Evolutionary conservation across 2,797 vertebrate genomes (phyloP).

Genomic region (Acanthis flammea): DNA sequence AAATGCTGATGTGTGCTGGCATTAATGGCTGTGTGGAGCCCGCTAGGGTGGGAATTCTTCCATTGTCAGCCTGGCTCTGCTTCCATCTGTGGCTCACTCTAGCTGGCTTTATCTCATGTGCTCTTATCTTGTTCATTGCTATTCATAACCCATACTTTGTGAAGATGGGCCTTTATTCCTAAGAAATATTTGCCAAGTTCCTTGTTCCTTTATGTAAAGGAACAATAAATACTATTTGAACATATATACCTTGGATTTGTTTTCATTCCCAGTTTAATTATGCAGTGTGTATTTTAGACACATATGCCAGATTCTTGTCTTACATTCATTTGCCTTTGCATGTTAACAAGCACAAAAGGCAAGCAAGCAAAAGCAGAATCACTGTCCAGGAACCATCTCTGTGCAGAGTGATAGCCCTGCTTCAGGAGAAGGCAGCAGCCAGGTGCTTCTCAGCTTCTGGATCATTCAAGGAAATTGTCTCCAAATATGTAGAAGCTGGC

Average conservation of each 20-base stretch:
- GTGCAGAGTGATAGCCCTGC: neutral
- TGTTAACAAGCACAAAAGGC: neutral
- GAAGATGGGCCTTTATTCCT: conserved; percentile 38
- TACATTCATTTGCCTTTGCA: conserved; percentile 28
- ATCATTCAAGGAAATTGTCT: neutral
- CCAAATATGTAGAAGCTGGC: neutral
- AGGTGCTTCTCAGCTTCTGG: neutral
- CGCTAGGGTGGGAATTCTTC: conserved; percentile 9
- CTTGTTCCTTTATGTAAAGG: conserved; percentile 58
- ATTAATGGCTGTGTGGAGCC: neutral
- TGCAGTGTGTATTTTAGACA: conserved; percentile 17
- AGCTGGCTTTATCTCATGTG: conserved; percentile 25
- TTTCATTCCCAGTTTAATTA: conserved; percentile 49
- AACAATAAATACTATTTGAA: conserved; percentile 54
- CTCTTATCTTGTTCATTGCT: conserved; percentile 61
- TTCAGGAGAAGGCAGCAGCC: neutral
- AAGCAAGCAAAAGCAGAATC: neutral
- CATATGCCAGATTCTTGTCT: conserved; percentile 8
- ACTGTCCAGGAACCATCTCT: neutral
- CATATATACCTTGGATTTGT: conserved; percentile 35
- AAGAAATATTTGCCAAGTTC: conserved; percentile 57
- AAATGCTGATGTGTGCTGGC: conserved; percentile 16
- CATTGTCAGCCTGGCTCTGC: conserved; percentile 38
- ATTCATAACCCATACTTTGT: conserved; percentile 48
- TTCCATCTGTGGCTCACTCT: conserved; percentile 30